Evolutionary conservation across 1,140 invertebrate species (phyloP).

Genomic region (Aphidius ervi): DNA sequence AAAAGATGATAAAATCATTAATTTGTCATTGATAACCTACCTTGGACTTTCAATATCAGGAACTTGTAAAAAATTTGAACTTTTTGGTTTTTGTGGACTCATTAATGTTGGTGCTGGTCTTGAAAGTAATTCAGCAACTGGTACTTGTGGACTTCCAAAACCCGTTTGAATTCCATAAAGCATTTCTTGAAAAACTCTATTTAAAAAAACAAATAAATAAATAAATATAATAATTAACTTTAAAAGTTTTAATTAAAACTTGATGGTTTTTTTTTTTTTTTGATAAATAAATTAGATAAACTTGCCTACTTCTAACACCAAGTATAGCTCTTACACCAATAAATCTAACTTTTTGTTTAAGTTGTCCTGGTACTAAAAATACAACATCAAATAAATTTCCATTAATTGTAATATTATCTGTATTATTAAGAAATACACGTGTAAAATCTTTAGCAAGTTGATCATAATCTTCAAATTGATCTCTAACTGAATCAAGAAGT

Average conservation of each 20-base stretch:
- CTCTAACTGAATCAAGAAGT: slow-evolving; percentile 83
- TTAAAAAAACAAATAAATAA: background rate
- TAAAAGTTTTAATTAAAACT: no score
- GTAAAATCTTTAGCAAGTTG: slow-evolving; percentile 91
- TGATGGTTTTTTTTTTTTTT: no score
- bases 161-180: slow-evolving; percentile 90
- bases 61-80: slow-evolving; percentile 87
- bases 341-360: slow-evolving; percentile 83
- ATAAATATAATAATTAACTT: no score
- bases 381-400: slow-evolving; percentile 84
- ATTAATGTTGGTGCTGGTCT: slow-evolving; percentile 79
- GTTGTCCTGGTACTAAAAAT: slow-evolving; percentile 81
- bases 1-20: slow-evolving; percentile 7
- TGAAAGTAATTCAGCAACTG: slow-evolving; percentile 80
- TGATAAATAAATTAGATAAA: slow-evolving; percentile 3
- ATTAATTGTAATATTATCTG: slow-evolving; percentile 66
- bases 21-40: slow-evolving; percentile 39
- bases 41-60: slow-evolving; percentile 66
- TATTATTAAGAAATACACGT: slow-evolving; percentile 77
- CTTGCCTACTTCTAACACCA: slow-evolving; percentile 80
- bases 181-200: slow-evolving; percentile 85
- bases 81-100: slow-evolving; percentile 82
- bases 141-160: slow-evolving; percentile 89
- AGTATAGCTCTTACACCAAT: slow-evolving; percentile 88
- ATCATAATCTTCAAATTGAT: slow-evolving; percentile 91